phyloP scores from a whole-genome alignment of 2,888 invertebrate species.

The Heteropelma amictum region DNA sequence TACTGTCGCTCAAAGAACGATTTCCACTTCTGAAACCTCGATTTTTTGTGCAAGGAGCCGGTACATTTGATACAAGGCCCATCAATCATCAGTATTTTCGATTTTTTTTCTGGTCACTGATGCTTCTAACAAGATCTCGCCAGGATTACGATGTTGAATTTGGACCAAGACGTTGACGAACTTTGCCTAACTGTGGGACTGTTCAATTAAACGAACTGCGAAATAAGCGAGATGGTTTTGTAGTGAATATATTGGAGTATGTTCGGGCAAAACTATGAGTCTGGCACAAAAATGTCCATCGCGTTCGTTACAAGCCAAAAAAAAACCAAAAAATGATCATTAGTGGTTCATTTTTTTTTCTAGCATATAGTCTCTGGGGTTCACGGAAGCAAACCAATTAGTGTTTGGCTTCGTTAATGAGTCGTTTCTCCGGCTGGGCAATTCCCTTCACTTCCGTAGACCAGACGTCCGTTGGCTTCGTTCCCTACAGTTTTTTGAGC shows the following conservation, averaged over 20 bases:
- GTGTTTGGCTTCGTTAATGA: slow-evolving; percentile 70
- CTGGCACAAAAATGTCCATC: too few species aligned
- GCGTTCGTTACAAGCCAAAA: not conserved
- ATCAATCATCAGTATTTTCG: too few species aligned
- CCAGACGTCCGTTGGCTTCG: not conserved
- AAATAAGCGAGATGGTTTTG: too few species aligned
- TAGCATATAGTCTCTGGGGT: slow-evolving; percentile 24
- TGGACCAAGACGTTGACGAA: too few species aligned
- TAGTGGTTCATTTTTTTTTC: slow-evolving; percentile 7
- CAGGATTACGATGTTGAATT: too few species aligned
- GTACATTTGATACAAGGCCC: too few species aligned
- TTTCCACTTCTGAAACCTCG: not conserved
- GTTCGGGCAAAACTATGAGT: too few species aligned
- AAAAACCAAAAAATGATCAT: slow-evolving; percentile 21
- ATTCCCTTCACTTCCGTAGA: slow-evolving; percentile 7
- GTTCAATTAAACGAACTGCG: too few species aligned
- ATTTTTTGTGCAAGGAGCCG: not conserved
- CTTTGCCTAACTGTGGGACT: too few species aligned
- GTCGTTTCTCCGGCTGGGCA: slow-evolving; percentile 61
- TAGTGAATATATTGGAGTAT: too few species aligned
- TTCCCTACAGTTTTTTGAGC: slow-evolving; percentile 27
- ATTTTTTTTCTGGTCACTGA: too few species aligned
- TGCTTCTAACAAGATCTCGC: too few species aligned
- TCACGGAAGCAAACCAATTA: slow-evolving; percentile 70
- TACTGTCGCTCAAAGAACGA: not conserved